Evolutionary conservation across 2,113 vertebrate species (phyloP).

Genomic region (Sakesphorus luctuosus): DNA sequence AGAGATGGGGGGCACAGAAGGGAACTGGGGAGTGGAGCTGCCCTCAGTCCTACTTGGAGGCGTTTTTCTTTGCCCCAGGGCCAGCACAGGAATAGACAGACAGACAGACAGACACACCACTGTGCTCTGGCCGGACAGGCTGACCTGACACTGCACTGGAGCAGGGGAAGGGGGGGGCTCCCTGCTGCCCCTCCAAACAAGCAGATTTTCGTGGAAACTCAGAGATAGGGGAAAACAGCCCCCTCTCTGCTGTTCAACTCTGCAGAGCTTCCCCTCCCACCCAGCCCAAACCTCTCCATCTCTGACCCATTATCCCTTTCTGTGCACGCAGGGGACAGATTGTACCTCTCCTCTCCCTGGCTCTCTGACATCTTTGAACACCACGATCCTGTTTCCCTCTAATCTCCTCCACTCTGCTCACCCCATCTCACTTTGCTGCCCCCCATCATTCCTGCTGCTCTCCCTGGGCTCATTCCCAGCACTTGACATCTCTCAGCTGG

Average conservation of each 20-base stretch:
- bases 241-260: fast-evolving
- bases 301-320: not conserved
- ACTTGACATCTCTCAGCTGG: not conserved
- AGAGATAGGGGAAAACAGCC: not conserved
- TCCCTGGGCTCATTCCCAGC: not conserved
- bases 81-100: not conserved
- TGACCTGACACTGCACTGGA: fast-evolving
- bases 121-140: not conserved
- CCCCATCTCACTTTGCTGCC: not conserved
- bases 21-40: not conserved
- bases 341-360: not conserved
- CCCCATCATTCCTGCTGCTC: not conserved
- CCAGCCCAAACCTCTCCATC: not conserved
- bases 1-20: fast-evolving
- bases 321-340: not conserved
- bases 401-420: fast-evolving
- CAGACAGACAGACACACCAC: not conserved
- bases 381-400: fast-evolving
- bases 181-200: not conserved
- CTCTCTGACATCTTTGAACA: not conserved
- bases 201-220: not conserved
- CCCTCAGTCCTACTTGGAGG: not conserved
- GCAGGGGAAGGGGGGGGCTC: fast-evolving
- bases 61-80: not conserved
- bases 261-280: not conserved